Evolutionary conservation across 2,888 invertebrate species (phyloP).

Genomic region (Apoderus coryli): DNA sequence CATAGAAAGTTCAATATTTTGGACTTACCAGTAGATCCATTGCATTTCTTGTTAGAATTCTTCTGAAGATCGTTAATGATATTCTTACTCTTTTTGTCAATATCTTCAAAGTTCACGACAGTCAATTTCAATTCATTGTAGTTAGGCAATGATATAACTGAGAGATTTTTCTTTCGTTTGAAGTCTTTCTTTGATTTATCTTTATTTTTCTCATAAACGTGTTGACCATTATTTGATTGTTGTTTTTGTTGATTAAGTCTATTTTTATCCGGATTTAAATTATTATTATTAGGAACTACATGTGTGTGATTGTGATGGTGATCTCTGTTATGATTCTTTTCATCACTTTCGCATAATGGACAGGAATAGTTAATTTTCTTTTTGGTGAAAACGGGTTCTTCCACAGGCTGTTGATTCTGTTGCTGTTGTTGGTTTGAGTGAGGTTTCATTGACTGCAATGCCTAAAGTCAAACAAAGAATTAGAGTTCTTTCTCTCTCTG

Average conservation of each 20-base stretch:
- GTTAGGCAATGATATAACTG: slow-evolving; percentile 39
- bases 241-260: slow-evolving; percentile 15
- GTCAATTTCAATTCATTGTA: slow-evolving; percentile 35
- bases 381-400: slow-evolving; percentile 29
- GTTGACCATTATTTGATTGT: slow-evolving; percentile 10
- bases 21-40: slow-evolving; percentile 26
- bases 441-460: no score
- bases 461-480: not conserved
- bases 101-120: slow-evolving; percentile 24
- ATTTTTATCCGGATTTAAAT: slow-evolving; percentile 14
- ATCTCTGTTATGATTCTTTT: slow-evolving; percentile 23
- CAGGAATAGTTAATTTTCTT: slow-evolving; percentile 30
- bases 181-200: slow-evolving; percentile 19
- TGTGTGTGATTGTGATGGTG: slow-evolving; percentile 22
- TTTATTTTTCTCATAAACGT: slow-evolving; percentile 10
- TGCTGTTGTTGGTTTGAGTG: slow-evolving; percentile 6
- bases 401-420: slow-evolving; percentile 18
- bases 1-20: no score
- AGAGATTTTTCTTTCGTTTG: slow-evolving; percentile 34
- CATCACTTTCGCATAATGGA: slow-evolving; percentile 28
- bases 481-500: slow-evolving; percentile 21
- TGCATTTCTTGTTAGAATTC: slow-evolving; percentile 11
- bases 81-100: slow-evolving; percentile 16
- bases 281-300: slow-evolving; percentile 7
- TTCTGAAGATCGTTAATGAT: slow-evolving; percentile 11